These are phyloP conservation scores for Melinaea marsaeus DNA, from an alignment of 2,888 invertebrate species.

Conservation along the genomic window DNA sequence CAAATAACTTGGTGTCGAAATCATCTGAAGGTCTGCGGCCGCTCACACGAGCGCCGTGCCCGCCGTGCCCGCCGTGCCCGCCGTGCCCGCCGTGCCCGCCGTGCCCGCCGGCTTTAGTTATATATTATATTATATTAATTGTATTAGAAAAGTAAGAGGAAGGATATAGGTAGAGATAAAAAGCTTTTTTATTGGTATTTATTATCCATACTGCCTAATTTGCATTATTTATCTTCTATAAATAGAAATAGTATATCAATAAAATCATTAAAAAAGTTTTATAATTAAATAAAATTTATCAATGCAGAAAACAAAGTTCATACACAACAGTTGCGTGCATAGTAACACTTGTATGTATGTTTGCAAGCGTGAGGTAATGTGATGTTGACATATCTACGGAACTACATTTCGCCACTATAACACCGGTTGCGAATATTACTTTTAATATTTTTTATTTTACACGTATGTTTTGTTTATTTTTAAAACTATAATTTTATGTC, in stretches of 20 bases:
- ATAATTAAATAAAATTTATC: neutral
- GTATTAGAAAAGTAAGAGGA: too few relatives aligned
- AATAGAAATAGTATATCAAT: too few relatives aligned
- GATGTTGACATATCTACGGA: constrained; percentile 72
- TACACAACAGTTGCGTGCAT: constrained; percentile 32
- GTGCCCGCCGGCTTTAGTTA: too few relatives aligned
- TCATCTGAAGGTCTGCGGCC: constrained; percentile 60
- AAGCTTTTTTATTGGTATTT: too few relatives aligned
- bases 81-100: constrained; percentile 31
- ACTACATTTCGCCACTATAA: constrained; percentile 55
- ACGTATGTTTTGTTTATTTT: neutral
- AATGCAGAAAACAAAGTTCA: constrained; percentile 25
- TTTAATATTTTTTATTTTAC: constrained; percentile 26
- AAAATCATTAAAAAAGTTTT: neutral
- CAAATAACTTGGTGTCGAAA: constrained; percentile 68
- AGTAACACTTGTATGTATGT: constrained; percentile 63
- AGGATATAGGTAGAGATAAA: too few relatives aligned
- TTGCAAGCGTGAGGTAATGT: constrained; percentile 64
- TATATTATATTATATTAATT: too few relatives aligned
- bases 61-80: too few relatives aligned
- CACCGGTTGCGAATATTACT: constrained; percentile 55
- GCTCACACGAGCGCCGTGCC: constrained; percentile 40
- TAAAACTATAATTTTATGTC: neutral
- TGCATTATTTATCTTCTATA: too few relatives aligned
- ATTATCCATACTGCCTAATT: too few relatives aligned